Evolutionary conservation across 2,888 invertebrate genomes (phyloP), one percentile per base, ranked within the genome.

Genomic region (Drosophila mettleri): DNA sequence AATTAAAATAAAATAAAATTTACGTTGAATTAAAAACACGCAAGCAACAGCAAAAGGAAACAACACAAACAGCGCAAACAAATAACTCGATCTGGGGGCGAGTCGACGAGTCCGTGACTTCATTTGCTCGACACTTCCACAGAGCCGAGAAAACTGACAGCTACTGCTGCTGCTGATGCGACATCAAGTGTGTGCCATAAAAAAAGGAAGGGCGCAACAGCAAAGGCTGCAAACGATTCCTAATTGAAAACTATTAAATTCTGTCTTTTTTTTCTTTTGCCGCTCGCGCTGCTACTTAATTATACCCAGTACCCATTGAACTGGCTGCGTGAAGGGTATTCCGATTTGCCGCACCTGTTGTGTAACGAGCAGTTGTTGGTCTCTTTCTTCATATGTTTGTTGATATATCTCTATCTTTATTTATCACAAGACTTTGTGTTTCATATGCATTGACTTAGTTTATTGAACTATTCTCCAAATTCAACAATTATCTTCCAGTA

Each of bases 211-310:
- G 43, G 63, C 27, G 60, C 61, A 52, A 69, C 80, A 78, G 78
- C 79, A 87, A 86, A 83, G 90, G 86, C 91, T 90, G 90, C 91
- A 90, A 90, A 90, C 91, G 90, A 90, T 90, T 91, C 91, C 90
- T 91, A 90, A 90, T 90, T 90, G 90, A 91, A 90, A 90, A 90
- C 90, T 90, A 90, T 90, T 90, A 91, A 91, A 90, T 90, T 90
- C 85, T 82, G 77, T 58, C 43, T 51, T 68, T 60, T 64, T 59
- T 61, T 63, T 63, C 62, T 66, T 54, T 61, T 60, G 53, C 20
- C 29, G 14, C 33, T 45, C 66, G 45, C 61, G 45, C 80, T 78
- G 72, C 78, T 80, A 79, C 78, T 80, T 80, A 74, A 71, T 76
- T 83, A 51, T 51, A 51, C 36, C 51, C 16, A 22, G 36, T 18